Evolutionary conservation across 1,140 invertebrate genomes (phyloP), one percentile per base, ranked within the genome.

Genomic region (Samia ricini): DNA sequence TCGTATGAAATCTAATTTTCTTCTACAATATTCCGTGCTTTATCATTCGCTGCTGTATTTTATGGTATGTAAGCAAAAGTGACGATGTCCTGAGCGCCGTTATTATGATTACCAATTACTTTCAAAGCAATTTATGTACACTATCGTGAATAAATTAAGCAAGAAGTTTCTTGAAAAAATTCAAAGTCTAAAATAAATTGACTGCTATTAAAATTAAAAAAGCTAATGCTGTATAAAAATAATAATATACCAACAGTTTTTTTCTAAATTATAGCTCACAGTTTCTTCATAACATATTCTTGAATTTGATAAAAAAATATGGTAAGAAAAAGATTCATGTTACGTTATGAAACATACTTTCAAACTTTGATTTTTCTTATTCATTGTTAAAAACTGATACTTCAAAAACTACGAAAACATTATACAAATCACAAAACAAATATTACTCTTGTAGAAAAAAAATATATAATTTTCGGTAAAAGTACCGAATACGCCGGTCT

Each of bases 11-110:
- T 52, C 42, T 64, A 74, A 68, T 63, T 68, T 75, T 74, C 36
- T 36, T 60, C 42, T 58, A 61, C 52, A 60, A 69, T 69, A 68
- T 68, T 77, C 69, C 72, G 71, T 76, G 75, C 68, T 74, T 74
- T 77, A 79, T 79, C 76, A 77, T 69, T 72, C 57, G 52, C 49
- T 29, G 61, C 58, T 64, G 69, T 74, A 64, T 77, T 75, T 78
- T 74, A 78, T 72, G 68, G 61, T 69, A 65, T 71, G 73, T 69
- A 76, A 75, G 22, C 15, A 68, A 23, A 24, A 66, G n/a, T 12
- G 56, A 61, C 56, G 50, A 42, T 36, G 50, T 42, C 23, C 57
- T 63, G 59, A 57, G 21, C 63, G 59, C 61, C 69, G 66, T 70
- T 74, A 64, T 61, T 50, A 60, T 63, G 57, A 68, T 68, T 71